phyloP scores from a whole-genome alignment of 2,888 invertebrate species.

The Apotomis turbidana region DNA sequence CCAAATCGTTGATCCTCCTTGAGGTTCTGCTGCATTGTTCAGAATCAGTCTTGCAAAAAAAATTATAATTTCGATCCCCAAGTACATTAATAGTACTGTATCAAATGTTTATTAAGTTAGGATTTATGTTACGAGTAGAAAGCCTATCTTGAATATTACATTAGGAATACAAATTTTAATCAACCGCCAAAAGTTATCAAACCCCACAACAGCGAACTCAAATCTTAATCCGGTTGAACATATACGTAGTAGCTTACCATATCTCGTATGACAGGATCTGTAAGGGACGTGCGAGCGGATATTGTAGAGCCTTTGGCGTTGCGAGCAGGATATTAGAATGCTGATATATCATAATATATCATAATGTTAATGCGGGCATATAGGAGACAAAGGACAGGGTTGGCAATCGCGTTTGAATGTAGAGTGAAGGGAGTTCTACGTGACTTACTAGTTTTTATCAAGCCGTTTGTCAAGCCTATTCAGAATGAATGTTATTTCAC shows the following conservation, averaged over 20 bases:
- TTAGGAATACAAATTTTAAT: conserved; percentile 19
- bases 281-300: conserved; percentile 57
- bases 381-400: background rate
- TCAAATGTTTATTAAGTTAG: too few species aligned
- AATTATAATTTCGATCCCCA: too few species aligned
- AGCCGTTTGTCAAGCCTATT: too few species aligned
- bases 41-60: too few species aligned
- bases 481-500: too few species aligned
- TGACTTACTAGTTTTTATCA: too few species aligned
- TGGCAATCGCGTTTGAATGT: background rate
- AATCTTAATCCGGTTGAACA: conserved; percentile 18
- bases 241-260: conserved; percentile 6
- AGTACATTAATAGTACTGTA: too few species aligned
- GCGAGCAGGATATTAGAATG: conserved; percentile 60
- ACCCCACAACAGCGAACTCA: conserved; percentile 17
- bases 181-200: conserved; percentile 23
- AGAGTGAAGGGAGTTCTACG: background rate
- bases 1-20: too few species aligned
- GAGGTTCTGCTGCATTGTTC: too few species aligned
- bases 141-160: conserved; percentile 43
- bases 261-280: conserved; percentile 45
- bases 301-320: conserved; percentile 63
- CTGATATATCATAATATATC: conserved; percentile 48
- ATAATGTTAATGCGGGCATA: conserved; percentile 16
- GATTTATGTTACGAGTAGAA: conserved; percentile 32